These are phyloP conservation scores for Choristoneura fumiferana DNA, from an alignment of 1,140 invertebrate species.

Conservation along the genomic window DNA sequence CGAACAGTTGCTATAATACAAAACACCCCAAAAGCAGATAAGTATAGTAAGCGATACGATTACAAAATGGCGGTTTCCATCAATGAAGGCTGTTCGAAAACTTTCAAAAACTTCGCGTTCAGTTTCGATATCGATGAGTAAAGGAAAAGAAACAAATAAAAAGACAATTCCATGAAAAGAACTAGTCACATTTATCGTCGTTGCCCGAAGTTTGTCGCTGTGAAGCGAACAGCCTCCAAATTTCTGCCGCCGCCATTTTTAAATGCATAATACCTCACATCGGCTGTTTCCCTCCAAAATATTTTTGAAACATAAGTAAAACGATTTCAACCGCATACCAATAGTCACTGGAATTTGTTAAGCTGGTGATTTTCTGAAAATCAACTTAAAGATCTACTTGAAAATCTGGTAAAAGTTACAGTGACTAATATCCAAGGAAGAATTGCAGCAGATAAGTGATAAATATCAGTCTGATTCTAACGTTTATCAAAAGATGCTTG, in stretches of 20 bases:
- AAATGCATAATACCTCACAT: slow-evolving; percentile 40
- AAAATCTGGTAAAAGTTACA: no score
- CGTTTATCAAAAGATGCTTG: no score
- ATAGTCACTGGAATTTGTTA: no score
- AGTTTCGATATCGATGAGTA: slow-evolving; percentile 44
- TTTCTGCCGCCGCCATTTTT: slow-evolving; percentile 76
- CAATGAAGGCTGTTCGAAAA: slow-evolving; percentile 85
- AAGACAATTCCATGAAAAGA: slow-evolving; percentile 54
- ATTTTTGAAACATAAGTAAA: background rate
- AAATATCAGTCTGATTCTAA: no score
- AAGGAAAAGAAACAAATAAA: slow-evolving; percentile 58
- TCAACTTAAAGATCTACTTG: no score
- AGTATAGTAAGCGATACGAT: slow-evolving; percentile 46
- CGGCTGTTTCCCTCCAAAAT: slow-evolving; percentile 45
- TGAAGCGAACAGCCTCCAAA: slow-evolving; percentile 83
- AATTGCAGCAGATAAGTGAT: no score
- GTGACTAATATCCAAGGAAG: no score
- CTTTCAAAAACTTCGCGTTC: slow-evolving; percentile 75
- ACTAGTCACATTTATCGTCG: slow-evolving; percentile 53
- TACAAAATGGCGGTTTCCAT: slow-evolving; percentile 77
- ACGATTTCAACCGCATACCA: no score
- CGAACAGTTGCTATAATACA: slow-evolving; percentile 77
- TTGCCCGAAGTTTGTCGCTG: slow-evolving; percentile 58
- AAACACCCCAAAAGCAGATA: slow-evolving; percentile 60
- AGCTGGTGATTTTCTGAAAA: no score